These are phyloP conservation scores for Phaedon cochleariae DNA, from an alignment of 2,888 invertebrate genomes.

Conservation along the genomic window DNA sequence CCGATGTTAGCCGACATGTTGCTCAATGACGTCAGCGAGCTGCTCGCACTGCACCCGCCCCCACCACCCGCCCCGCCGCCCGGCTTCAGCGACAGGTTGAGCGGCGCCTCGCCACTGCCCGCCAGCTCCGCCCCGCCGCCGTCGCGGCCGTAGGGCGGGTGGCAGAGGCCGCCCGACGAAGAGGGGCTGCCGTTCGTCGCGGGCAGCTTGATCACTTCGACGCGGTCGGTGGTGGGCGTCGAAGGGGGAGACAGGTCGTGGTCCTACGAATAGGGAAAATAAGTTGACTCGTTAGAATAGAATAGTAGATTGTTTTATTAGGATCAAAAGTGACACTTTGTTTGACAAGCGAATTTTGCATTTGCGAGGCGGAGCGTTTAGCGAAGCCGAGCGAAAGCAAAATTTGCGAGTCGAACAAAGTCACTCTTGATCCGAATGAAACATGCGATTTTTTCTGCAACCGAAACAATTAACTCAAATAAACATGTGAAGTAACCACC, in stretches of 20 bases:
- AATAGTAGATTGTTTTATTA: too few relatives aligned
- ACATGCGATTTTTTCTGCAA: too few relatives aligned
- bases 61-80: conserved; percentile 56
- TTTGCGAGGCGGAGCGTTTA: too few relatives aligned
- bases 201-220: conserved; percentile 84
- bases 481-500: too few relatives aligned
- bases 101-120: conserved; percentile 79
- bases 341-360: too few relatives aligned
- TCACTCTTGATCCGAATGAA: too few relatives aligned
- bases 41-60: conserved; percentile 58
- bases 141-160: conserved; percentile 42
- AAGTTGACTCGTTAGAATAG: background rate
- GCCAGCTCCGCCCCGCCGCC: conserved; percentile 59
- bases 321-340: too few relatives aligned
- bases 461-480: too few relatives aligned
- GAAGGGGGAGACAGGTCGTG: conserved; percentile 51
- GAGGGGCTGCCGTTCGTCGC: conserved; percentile 68
- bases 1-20: conserved; percentile 65
- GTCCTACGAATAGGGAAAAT: conserved; percentile 49
- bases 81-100: conserved; percentile 85
- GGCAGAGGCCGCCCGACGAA: conserved; percentile 54
- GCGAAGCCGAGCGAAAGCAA: too few relatives aligned
- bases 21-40: conserved; percentile 69
- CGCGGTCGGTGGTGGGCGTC: conserved; percentile 70
- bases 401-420: too few relatives aligned